Percentiles rank a stretch among this genome's conserved stretches.
Evolutionary conservation across 2,888 invertebrate species (phyloP).

Genomic region (Andrena dorsata): DNA sequence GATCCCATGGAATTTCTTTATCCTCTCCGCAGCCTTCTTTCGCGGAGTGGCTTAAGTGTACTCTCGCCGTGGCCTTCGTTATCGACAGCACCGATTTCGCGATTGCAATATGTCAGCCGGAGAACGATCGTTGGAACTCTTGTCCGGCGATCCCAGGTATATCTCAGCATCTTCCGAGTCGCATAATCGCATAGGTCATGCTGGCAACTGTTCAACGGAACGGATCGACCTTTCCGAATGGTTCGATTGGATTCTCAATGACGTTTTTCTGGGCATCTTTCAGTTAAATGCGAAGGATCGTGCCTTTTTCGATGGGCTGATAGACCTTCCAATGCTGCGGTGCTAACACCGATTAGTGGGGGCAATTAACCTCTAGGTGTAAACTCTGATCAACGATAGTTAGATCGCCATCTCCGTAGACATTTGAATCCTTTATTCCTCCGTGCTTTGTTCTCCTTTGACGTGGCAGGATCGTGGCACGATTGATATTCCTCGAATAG

Average conservation of each 20-base stretch:
- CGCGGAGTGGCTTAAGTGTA: background rate
- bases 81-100: conserved; percentile 22
- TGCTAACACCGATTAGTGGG: too few species aligned
- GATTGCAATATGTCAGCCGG: conserved; percentile 41
- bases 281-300: conserved; percentile 26
- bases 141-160: conserved; percentile 22
- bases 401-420: too few species aligned
- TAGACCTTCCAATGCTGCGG: too few species aligned
- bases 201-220: conserved; percentile 33
- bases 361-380: too few species aligned
- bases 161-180: conserved; percentile 37
- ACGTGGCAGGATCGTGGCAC: too few species aligned
- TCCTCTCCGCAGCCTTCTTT: conserved; percentile 3
- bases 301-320: too few species aligned
- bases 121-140: conserved; percentile 28
- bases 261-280: conserved; percentile 29
- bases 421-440: too few species aligned
- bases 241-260: background rate
- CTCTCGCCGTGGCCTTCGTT: conserved; percentile 40
- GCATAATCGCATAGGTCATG: conserved; percentile 59
- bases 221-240: conserved; percentile 47
- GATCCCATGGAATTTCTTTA: conserved; percentile 41
- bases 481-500: too few species aligned
- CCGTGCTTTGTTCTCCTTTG: too few species aligned
- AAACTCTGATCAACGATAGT: too few species aligned